Evolutionary conservation across 2,888 invertebrate species (phyloP), one percentile per base, ranked within the genome.

Genomic region (Cephus rjabovi): DNA sequence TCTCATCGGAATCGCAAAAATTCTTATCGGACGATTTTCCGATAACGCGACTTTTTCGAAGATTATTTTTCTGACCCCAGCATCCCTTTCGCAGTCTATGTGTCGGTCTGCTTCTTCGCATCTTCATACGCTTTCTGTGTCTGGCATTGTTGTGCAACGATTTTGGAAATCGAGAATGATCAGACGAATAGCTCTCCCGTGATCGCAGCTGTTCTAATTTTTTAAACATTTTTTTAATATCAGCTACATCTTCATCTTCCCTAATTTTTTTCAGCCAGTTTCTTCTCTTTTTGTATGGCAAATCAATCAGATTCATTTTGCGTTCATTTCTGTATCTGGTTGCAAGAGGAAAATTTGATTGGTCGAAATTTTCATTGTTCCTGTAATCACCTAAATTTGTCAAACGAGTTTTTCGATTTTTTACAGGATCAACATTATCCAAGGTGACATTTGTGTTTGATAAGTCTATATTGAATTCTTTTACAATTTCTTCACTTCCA

Each of bases 271-370:
- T 77, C 23, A 79, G 71, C 86, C 86, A 86, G 75, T 82, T 80
- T 30, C 68, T 82, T 40, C 86, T 77, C 11, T 80, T 83, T 40
- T 82, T 85, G 11, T 74, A 75, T 15, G 80, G 76, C 23, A 76
- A 73, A 31, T 82, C 75, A 9, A 79, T 78, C 34, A 86, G 78
- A 76, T 84, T 84, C 85, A 86, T 86, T 74, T 79, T 81, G 30
- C 81, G 77, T 35, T 81, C 75, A 6, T 79, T 75, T 37, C 37
- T 40, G 73, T 78, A 78, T 30, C 69, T 75, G 15, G 31, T 71
- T 34, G 15, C 12, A 33, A 31, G 12, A 33, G 31, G 71, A 33
- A 71, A 34, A 1, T 71, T 71, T 71, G 71, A 71, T 23, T 71
- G 11, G 1, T 33, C 71, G 12, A 31, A 12, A 12, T 71, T 34